Conservation (phyloP, 1,140 invertebrate species). For the Fopius arisanus region DNA sequence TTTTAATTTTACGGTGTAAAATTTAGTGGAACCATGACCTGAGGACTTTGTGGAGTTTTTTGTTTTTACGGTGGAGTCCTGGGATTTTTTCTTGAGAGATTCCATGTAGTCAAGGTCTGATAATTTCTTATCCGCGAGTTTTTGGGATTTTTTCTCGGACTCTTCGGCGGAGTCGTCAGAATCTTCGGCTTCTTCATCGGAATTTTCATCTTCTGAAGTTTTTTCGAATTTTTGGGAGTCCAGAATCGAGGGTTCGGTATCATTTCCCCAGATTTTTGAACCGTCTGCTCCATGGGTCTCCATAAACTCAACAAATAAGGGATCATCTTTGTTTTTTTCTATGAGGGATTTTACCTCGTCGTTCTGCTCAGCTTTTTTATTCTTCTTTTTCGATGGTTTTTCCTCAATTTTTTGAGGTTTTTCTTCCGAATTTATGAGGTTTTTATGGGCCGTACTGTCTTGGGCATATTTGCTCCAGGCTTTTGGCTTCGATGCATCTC, state of each 20-base stretch:
- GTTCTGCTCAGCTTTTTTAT: slow-evolving; percentile 57
- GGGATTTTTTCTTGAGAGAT: slow-evolving; percentile 56
- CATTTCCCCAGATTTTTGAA: slow-evolving; percentile 75
- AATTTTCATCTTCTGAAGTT: slow-evolving; percentile 11
- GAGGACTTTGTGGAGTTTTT: slow-evolving; percentile 37
- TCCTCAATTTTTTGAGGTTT: slow-evolving; percentile 52
- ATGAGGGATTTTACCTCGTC: slow-evolving; percentile 70
- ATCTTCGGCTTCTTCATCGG: slow-evolving; percentile 40
- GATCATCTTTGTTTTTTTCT: slow-evolving; percentile 86
- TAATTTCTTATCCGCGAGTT: slow-evolving; percentile 72
- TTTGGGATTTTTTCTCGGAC: slow-evolving; percentile 55
- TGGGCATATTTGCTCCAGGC: slow-evolving; percentile 87
- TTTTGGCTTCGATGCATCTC: slow-evolving; percentile 84
- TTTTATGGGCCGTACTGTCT: slow-evolving; percentile 74
- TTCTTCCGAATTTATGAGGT: slow-evolving; percentile 53
- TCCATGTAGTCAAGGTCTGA: slow-evolving; percentile 78
- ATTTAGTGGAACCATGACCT: slow-evolving; percentile 60
- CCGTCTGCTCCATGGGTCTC: slow-evolving; percentile 73
- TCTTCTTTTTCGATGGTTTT: slow-evolving; percentile 46
- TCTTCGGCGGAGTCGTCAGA: slow-evolving; percentile 50
- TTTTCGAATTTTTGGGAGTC: neutral
- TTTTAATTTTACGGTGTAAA: slow-evolving; percentile 73
- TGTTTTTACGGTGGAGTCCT: slow-evolving; percentile 16
- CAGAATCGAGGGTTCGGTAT: slow-evolving; percentile 55
- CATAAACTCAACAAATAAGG: slow-evolving; percentile 88